Evolutionary conservation across 2,888 invertebrate genomes (phyloP).

Genomic region (Monopis laevigella): DNA sequence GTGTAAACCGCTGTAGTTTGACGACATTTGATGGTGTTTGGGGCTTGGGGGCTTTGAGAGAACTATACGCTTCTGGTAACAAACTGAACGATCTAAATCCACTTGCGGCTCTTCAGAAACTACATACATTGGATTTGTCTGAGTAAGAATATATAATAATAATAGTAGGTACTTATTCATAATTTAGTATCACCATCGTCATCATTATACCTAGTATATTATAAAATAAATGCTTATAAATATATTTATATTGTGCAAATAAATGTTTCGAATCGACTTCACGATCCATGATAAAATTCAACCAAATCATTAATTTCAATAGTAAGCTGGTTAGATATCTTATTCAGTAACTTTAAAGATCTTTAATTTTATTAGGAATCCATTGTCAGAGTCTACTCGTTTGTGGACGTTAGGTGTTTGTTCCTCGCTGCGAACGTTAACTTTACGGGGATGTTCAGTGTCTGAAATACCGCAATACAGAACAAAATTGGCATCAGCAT

Average conservation of each 20-base stretch:
- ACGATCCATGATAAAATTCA: too few relatives aligned
- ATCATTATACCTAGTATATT: too few relatives aligned
- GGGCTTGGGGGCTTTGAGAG: constrained; percentile 69
- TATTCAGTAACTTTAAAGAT: too few relatives aligned
- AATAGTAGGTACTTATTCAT: neutral
- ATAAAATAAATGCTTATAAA: too few relatives aligned
- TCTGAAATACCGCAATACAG: constrained; percentile 37
- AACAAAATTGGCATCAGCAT: constrained; percentile 31
- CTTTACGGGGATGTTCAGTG: constrained; percentile 36
- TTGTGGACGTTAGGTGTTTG: constrained; percentile 55
- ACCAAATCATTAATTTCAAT: too few relatives aligned
- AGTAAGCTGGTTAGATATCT: too few relatives aligned
- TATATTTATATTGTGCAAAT: too few relatives aligned
- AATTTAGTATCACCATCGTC: neutral
- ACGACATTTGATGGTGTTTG: constrained; percentile 74
- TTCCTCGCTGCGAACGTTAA: constrained; percentile 39
- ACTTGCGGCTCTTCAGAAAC: constrained; percentile 65
- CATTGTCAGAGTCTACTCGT: constrained; percentile 42
- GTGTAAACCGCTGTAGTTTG: constrained; percentile 72
- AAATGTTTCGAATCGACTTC: too few relatives aligned
- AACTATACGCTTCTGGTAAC: constrained; percentile 72
- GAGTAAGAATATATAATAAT: constrained; percentile 30
- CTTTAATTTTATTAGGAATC: constrained; percentile 32
- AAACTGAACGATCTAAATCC: constrained; percentile 70
- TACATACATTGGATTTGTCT: constrained; percentile 61